A percentile compares a stretch with the other conserved stretches of the same genome.
Evolutionary conservation across 2,113 vertebrate species (phyloP).

Genomic region (Plotosus lineatus): DNA sequence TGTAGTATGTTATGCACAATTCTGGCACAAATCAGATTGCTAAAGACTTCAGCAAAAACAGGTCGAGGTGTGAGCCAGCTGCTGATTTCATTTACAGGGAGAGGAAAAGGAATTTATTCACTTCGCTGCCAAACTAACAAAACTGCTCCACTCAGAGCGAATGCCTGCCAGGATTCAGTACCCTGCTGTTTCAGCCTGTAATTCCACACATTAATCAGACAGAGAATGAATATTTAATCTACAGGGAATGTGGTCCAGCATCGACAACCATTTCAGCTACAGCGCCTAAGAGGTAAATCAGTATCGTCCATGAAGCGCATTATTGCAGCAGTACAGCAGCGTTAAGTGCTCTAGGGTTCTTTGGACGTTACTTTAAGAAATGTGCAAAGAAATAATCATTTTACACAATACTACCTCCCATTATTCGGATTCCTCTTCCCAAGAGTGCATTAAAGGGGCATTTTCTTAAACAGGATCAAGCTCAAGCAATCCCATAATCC

Average conservation of each 20-base stretch:
- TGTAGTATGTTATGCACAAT: not conserved
- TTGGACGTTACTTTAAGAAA: not conserved
- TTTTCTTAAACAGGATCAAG: too few relatives aligned
- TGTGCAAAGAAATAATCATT: not conserved
- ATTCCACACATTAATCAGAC: not conserved
- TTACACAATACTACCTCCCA: not conserved
- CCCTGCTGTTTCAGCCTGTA: conserved; percentile 1
- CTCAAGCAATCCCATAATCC: too few relatives aligned
- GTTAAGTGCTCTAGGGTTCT: not conserved
- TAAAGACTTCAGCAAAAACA: conserved; percentile 27
- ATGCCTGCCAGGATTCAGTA: not conserved
- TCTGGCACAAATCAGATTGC: not conserved
- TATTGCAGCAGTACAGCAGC: not conserved
- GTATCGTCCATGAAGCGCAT: not conserved
- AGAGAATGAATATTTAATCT: not conserved
- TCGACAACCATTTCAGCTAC: not conserved
- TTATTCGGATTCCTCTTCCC: not conserved
- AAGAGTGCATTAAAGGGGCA: not conserved
- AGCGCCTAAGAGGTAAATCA: not conserved
- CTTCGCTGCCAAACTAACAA: conserved; percentile 23
- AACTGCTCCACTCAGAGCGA: not conserved
- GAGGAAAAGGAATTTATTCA: conserved; percentile 23
- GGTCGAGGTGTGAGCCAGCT: conserved; percentile 24
- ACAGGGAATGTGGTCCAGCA: not conserved
- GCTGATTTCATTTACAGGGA: not conserved